Conservation (phyloP, 2,797 vertebrate species). For the Pseudochirops cupreus region DNA sequence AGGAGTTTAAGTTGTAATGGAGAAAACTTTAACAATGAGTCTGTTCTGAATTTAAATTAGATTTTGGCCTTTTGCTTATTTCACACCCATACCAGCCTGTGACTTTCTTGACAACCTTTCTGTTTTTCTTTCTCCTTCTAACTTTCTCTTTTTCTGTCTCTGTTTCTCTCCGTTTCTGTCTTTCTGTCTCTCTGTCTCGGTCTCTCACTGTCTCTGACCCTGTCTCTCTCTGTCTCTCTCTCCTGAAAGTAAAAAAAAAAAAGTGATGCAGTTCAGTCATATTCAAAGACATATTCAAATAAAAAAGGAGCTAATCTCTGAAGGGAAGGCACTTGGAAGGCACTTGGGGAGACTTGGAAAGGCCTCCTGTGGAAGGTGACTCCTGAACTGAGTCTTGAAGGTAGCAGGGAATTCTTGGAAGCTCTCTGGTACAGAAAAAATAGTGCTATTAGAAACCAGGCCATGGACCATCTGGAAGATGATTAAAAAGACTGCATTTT, state of each 20-base stretch:
- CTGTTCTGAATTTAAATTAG: background rate
- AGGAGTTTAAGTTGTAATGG: background rate
- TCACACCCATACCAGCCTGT: background rate
- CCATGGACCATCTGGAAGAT: background rate
- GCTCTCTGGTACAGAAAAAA: background rate
- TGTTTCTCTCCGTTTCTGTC: background rate
- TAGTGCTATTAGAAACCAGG: background rate
- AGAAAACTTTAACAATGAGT: background rate
- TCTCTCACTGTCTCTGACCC: too few relatives aligned
- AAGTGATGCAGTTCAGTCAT: background rate
- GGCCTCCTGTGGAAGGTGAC: background rate
- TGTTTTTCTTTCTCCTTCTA: background rate
- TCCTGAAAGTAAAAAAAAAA: background rate
- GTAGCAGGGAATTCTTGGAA: background rate
- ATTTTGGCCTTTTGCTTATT: background rate
- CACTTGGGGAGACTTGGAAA: background rate
- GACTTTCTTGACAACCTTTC: background rate
- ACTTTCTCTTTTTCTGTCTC: background rate
- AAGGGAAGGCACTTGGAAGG: background rate
- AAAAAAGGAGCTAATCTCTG: background rate
- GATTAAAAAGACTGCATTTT: background rate
- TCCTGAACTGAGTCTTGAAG: background rate
- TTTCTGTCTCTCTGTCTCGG: background rate
- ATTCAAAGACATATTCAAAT: background rate
- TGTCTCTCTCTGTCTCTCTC: background rate